A percentile compares a stretch with the other conserved stretches of the same genome.
These are phyloP conservation scores for Hemiprocne comata DNA, from an alignment of 2,113 vertebrate genomes.

Conservation along the genomic window DNA sequence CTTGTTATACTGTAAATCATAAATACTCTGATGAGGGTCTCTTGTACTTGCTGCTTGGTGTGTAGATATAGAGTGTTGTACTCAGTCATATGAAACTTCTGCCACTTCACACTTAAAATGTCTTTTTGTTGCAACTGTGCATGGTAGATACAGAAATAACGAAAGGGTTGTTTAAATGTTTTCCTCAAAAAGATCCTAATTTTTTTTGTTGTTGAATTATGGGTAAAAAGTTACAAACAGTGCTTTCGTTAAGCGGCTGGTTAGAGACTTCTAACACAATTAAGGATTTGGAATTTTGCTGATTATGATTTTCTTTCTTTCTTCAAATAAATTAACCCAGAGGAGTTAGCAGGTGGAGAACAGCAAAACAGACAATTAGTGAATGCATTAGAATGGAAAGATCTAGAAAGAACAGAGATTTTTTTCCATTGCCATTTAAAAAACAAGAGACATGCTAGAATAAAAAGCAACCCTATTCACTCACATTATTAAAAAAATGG, in stretches of 20 bases:
- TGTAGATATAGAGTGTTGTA: neutral
- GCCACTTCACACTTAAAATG: neutral
- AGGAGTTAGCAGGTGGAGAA: neutral
- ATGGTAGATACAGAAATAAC: neutral
- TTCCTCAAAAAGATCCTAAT: neutral
- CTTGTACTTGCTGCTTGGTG: neutral
- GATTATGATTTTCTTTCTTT: neutral
- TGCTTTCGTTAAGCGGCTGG: neutral
- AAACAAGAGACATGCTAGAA: neutral
- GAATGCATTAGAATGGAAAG: neutral
- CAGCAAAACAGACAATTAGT: neutral
- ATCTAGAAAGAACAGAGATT: neutral
- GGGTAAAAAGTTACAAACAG: neutral
- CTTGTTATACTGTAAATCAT: neutral
- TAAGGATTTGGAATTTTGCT: neutral
- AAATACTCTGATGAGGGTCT: neutral
- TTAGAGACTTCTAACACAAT: neutral
- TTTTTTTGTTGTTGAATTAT: neutral
- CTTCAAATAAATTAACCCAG: neutral
- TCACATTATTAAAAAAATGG: neutral
- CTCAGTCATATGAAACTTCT: neutral
- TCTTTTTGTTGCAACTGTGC: neutral
- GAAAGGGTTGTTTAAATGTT: neutral
- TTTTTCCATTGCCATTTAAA: neutral
- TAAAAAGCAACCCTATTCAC: no score